These are phyloP conservation scores for Pundamilia nyererei DNA, from an alignment of 2,113 vertebrate species.

Conservation along the genomic window DNA sequence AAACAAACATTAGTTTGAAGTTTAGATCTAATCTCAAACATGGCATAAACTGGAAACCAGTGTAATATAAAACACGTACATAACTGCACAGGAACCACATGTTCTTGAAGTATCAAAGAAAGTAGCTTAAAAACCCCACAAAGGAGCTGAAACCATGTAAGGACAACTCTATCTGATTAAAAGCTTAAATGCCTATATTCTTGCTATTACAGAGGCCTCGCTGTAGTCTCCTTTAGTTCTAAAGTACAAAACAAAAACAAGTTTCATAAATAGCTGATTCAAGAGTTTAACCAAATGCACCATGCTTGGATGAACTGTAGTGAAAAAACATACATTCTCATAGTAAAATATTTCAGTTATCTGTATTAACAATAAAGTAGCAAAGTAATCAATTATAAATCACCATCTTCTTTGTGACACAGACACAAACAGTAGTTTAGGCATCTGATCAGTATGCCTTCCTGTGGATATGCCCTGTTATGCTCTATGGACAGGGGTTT, in stretches of 20 bases:
- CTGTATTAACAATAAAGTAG: background rate
- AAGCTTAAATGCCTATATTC: background rate
- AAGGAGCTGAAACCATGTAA: background rate
- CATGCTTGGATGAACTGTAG: background rate
- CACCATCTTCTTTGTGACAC: background rate
- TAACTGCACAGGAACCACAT: background rate
- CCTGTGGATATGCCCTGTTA: background rate
- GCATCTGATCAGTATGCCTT: background rate
- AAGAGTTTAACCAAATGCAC: background rate
- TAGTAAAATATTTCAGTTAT: background rate
- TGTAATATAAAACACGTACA: background rate
- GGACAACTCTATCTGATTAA: conserved; percentile 12
- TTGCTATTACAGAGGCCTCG: background rate
- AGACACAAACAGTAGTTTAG: background rate
- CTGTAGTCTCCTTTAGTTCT: background rate
- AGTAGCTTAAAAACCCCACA: background rate
- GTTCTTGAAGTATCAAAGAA: conserved; percentile 3
- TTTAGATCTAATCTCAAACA: background rate
- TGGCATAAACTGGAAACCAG: background rate
- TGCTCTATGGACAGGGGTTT: background rate
- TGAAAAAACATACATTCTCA: background rate
- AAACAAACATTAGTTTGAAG: background rate
- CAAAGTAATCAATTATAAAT: background rate
- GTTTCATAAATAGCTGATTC: background rate
- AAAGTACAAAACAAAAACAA: background rate